Conservation (phyloP, 2,888 invertebrate genomes). For the Drosophila kanekoi region DNA sequence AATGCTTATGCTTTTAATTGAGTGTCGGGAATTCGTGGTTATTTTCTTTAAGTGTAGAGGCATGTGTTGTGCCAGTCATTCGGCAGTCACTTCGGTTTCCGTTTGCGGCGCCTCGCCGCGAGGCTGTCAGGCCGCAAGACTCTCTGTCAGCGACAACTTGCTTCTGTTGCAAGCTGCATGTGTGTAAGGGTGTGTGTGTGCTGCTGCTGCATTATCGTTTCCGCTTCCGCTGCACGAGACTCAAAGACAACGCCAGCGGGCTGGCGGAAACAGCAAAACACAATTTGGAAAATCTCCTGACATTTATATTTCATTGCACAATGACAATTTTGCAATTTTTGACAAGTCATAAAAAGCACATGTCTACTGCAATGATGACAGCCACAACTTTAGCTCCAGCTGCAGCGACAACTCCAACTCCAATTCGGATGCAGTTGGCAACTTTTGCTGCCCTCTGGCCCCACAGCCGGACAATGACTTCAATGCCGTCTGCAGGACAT, state of each 20-base stretch:
- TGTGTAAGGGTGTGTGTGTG: constrained; percentile 6
- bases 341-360: constrained; percentile 73
- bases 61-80: constrained; percentile 11
- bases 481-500: constrained; percentile 27
- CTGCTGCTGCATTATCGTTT: constrained; percentile 59
- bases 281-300: constrained; percentile 73
- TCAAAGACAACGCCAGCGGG: constrained; percentile 43
- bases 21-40: not conserved
- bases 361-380: constrained; percentile 56
- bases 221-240: constrained; percentile 67
- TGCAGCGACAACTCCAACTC: constrained; percentile 6
- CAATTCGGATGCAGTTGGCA: not conserved
- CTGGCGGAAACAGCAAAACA: constrained; percentile 55
- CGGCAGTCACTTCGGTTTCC: constrained; percentile 11
- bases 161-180: not conserved
- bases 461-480: constrained; percentile 40
- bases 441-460: constrained; percentile 26
- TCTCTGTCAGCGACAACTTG: constrained; percentile 15
- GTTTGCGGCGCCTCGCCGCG: constrained; percentile 13
- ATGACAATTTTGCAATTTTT: constrained; percentile 68
- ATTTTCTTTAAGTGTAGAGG: constrained; percentile 4
- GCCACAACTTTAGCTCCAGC: constrained; percentile 25
- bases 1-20: not conserved
- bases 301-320: constrained; percentile 81
- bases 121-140: constrained; percentile 18